Evolutionary conservation across 2,888 invertebrate species (phyloP).

Genomic region (Criorhina ranunculi): DNA sequence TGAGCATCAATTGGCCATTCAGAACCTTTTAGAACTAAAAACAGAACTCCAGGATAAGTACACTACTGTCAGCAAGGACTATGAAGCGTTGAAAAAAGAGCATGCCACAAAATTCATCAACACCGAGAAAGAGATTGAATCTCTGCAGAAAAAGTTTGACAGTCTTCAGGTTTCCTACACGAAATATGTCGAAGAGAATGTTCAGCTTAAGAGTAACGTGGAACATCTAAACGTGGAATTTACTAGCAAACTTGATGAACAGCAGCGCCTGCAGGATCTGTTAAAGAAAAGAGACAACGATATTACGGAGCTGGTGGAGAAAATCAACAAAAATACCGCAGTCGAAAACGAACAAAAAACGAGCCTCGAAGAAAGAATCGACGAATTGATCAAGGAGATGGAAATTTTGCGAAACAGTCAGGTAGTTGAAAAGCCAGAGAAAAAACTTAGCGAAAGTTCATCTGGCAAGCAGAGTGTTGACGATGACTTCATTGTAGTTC

Average conservation of each 20-base stretch:
- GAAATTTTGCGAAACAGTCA: slow-evolving; percentile 79
- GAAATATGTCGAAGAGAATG: slow-evolving; percentile 75
- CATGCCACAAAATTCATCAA: slow-evolving; percentile 79
- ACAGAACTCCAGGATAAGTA: slow-evolving; percentile 86
- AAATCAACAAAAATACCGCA: slow-evolving; percentile 79
- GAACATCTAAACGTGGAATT: slow-evolving; percentile 80
- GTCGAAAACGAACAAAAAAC: slow-evolving; percentile 55
- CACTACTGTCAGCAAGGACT: slow-evolving; percentile 85
- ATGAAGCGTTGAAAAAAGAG: slow-evolving; percentile 78
- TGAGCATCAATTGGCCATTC: slow-evolving; percentile 90
- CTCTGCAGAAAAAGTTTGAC: slow-evolving; percentile 78
- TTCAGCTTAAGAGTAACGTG: slow-evolving; percentile 78
- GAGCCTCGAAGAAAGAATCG: slow-evolving; percentile 73
- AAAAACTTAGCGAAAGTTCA: slow-evolving; percentile 72
- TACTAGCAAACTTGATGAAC: slow-evolving; percentile 78
- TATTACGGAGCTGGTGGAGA: slow-evolving; percentile 80
- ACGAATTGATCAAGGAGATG: slow-evolving; percentile 78
- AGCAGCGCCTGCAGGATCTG: slow-evolving; percentile 80
- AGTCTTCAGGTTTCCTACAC: slow-evolving; percentile 77
- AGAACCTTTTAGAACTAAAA: slow-evolving; percentile 86
- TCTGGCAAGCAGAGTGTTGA: slow-evolving; percentile 81
- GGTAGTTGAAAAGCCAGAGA: slow-evolving; percentile 80
- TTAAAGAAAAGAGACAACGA: slow-evolving; percentile 81
- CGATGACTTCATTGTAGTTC: slow-evolving; percentile 82
- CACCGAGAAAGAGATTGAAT: slow-evolving; percentile 79